A percentile compares a stretch with the other conserved stretches of the same genome.
Evolutionary conservation across 2,888 invertebrate genomes (phyloP).

Genomic region (Dioctria rufipes): DNA sequence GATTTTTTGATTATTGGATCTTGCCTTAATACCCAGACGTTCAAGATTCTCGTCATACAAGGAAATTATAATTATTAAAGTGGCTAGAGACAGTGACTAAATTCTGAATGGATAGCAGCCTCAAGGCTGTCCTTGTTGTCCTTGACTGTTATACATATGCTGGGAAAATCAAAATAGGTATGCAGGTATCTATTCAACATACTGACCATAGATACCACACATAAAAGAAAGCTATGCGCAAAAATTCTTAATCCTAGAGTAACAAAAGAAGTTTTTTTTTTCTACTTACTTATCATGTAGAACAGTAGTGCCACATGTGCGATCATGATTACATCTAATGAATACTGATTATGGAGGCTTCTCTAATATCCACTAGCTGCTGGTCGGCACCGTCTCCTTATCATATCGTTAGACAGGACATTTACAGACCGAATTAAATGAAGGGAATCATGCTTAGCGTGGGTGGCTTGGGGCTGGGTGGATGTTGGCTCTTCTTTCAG

Average conservation of each 20-base stretch:
- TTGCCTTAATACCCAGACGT: too few species aligned
- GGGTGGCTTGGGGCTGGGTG: background rate
- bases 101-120: background rate
- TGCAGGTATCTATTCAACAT: too few species aligned
- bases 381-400: background rate
- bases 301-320: slow-evolving; percentile 44
- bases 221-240: background rate
- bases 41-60: background rate
- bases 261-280: slow-evolving; percentile 3
- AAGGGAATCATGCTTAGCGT: slow-evolving; percentile 29
- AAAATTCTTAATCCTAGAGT: background rate
- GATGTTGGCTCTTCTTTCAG: background rate
- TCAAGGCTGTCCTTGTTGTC: background rate
- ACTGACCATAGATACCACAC: background rate
- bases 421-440: slow-evolving; percentile 25
- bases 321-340: slow-evolving; percentile 50
- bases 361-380: slow-evolving; percentile 34
- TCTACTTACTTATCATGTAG: slow-evolving; percentile 53
- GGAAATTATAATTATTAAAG: background rate
- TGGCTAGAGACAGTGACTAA: background rate
- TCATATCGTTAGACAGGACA: slow-evolving; percentile 37
- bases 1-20: too few species aligned
- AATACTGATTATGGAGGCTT: slow-evolving; percentile 30
- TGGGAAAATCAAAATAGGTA: too few species aligned
- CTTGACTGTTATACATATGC: background rate